Evolutionary conservation across 2,797 vertebrate genomes (phyloP), one percentile per base, ranked within the genome.

Genomic region (Siniperca undulata): DNA sequence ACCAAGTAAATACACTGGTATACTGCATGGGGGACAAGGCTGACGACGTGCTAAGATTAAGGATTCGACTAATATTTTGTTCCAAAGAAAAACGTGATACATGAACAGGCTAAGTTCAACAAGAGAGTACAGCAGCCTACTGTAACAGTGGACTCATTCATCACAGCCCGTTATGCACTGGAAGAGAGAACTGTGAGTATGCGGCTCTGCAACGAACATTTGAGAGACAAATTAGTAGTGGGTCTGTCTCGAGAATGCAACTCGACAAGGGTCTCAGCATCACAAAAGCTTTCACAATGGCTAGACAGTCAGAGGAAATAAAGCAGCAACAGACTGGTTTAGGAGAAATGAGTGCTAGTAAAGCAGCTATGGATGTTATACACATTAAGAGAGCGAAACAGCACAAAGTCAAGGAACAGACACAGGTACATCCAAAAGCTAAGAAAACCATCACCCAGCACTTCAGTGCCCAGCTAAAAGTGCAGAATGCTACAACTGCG

Each of bases 221-320:
- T 44, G 42, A 44, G 42, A 13, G 42, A 44, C 42, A 44, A 10
- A 44, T 11, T 44, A 44, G 42, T 44, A 12, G 42, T 13, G 12
- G 42, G 42, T 44, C 42, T 44, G n/a, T n/a, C n/a, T n/a, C n/a
- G 17, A 24, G n/a, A 3, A 24, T 58, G 38, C 68, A 70, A 14
- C 52, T 4, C 3, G 2, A 12, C 38, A 9, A 34, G 16, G 9
- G 50, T 2, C 14, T 50, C 7, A 48, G 19, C 16, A 3, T 67
- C n/a, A 20, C 16, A 30, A 67, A 40, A 62, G 27, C 59, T 5
- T 38, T 74, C 8, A 74, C 27, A 10, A 74, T 74, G 59, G 59
- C 59, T 12, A 40, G 71, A 30, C 70, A 72, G 58, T 62, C 34
- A 2, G 71, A 74, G 10, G 30, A 74, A 64, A 53, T 62, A 17